Evolutionary conservation across 2,888 invertebrate genomes (phyloP).

Genomic region (Oegoconia quadripuncta): DNA sequence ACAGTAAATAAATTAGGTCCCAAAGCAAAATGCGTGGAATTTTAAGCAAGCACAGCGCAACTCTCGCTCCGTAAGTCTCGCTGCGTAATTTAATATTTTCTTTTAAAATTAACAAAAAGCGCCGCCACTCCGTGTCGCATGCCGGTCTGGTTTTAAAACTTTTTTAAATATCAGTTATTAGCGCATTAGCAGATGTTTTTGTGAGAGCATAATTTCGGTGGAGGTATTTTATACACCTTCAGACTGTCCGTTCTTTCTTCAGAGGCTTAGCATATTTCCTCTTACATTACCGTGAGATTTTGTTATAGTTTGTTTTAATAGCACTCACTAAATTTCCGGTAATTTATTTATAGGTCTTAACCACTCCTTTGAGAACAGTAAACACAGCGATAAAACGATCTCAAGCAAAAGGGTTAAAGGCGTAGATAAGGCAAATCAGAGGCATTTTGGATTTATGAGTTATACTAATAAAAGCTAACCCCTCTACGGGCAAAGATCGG

Average conservation of each 20-base stretch:
- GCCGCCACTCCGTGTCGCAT: slow-evolving; percentile 17
- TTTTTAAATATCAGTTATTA: slow-evolving; percentile 45
- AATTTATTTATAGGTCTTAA: not conserved
- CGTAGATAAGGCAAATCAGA: slow-evolving; percentile 26
- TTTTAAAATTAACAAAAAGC: slow-evolving; percentile 27
- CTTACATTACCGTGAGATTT: slow-evolving; percentile 14
- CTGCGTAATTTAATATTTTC: slow-evolving; percentile 21
- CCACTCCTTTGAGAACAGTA: not conserved
- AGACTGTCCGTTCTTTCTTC: slow-evolving; percentile 13
- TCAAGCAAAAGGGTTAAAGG: not conserved
- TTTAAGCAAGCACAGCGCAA: slow-evolving; percentile 7
- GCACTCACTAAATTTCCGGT: not conserved
- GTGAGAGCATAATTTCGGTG: slow-evolving; percentile 35
- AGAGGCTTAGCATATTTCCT: slow-evolving; percentile 13
- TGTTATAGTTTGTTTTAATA: slow-evolving; percentile 1
- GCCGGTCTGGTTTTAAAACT: slow-evolving; percentile 25
- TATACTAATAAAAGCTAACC: slow-evolving; percentile 27
- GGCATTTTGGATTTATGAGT: slow-evolving; percentile 36
- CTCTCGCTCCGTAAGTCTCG: not conserved
- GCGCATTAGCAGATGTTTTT: slow-evolving; percentile 37
- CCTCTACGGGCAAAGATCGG: slow-evolving; percentile 28
- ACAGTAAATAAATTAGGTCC: not conserved
- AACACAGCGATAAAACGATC: not conserved
- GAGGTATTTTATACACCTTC: slow-evolving; percentile 25
- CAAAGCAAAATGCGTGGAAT: not conserved